Percentiles rank a stretch among this genome's conserved stretches.
phyloP scores from a whole-genome alignment of 2,113 vertebrate genomes.

The Mohoua ochrocephala region DNA sequence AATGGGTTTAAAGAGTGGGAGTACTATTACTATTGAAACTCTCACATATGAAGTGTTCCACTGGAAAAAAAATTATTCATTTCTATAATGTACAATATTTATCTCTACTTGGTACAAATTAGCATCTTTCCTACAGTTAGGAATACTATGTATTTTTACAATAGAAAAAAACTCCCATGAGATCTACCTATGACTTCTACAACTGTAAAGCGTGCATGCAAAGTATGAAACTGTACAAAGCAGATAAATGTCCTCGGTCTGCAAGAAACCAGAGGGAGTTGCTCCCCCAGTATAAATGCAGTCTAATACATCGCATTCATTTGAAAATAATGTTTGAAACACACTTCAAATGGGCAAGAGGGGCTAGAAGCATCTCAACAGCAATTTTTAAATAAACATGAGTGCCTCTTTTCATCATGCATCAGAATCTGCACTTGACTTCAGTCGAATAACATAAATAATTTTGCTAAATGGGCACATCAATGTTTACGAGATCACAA shows the following conservation, averaged over 20 bases:
- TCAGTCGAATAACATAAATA: neutral
- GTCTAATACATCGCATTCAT: neutral
- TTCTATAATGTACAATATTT: neutral
- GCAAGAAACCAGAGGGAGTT: neutral
- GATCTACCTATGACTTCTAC: neutral
- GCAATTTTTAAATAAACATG: conserved; percentile 6
- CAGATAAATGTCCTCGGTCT: neutral
- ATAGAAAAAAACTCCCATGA: neutral
- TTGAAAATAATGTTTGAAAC: conserved; percentile 27
- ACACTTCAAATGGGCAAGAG: neutral
- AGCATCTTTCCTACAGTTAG: neutral
- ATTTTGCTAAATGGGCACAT: neutral
- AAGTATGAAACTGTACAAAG: neutral
- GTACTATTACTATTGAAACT: neutral
- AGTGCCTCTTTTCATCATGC: neutral
- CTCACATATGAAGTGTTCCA: neutral
- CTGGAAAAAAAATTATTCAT: neutral
- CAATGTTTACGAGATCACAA: neutral
- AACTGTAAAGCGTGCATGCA: neutral
- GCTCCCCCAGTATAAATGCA: neutral
- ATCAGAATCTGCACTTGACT: neutral
- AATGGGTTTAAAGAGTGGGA: neutral
- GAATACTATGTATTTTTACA: neutral
- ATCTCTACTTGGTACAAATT: neutral
- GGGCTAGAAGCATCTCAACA: neutral